Conservation (phyloP, 2,113 vertebrate genomes). For the Spea multiplicata region DNA sequence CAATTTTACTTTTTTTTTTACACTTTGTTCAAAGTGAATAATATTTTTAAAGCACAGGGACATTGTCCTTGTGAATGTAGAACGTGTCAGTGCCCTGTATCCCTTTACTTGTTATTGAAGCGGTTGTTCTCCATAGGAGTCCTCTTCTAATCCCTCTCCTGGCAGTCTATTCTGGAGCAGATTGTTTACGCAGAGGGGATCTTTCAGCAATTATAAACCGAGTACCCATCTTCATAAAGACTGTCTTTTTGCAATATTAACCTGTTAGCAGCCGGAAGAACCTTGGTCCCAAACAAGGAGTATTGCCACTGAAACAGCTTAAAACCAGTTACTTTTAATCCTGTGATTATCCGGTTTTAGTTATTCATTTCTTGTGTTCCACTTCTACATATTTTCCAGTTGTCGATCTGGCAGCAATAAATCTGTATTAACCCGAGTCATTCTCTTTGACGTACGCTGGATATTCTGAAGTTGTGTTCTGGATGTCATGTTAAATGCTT, state of each 20-base stretch:
- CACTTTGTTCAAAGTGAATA: background rate
- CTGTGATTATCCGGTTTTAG: too few species aligned
- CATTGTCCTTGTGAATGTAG: background rate
- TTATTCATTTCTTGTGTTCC: too few species aligned
- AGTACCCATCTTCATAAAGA: background rate
- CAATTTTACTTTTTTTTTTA: too few species aligned
- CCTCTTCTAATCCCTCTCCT: conserved; percentile 34
- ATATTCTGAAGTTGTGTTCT: too few species aligned
- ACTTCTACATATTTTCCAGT: too few species aligned
- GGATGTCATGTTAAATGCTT: too few species aligned
- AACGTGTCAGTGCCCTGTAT: background rate
- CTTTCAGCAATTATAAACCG: conserved; percentile 9
- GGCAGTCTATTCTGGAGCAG: conserved; percentile 28
- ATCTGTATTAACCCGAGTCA: too few species aligned
- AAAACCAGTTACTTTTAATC: too few species aligned
- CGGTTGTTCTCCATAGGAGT: conserved; percentile 34
- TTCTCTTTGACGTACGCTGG: too few species aligned
- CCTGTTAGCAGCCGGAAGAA: background rate
- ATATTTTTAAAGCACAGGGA: background rate
- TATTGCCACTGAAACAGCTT: background rate
- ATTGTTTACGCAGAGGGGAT: conserved; percentile 32
- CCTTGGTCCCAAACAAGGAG: background rate
- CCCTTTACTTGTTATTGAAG: conserved; percentile 16
- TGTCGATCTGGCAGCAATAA: too few species aligned
- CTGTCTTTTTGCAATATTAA: background rate